Evolutionary conservation across 2,797 vertebrate genomes (phyloP).

Genomic region (Okamejei kenojei): DNA sequence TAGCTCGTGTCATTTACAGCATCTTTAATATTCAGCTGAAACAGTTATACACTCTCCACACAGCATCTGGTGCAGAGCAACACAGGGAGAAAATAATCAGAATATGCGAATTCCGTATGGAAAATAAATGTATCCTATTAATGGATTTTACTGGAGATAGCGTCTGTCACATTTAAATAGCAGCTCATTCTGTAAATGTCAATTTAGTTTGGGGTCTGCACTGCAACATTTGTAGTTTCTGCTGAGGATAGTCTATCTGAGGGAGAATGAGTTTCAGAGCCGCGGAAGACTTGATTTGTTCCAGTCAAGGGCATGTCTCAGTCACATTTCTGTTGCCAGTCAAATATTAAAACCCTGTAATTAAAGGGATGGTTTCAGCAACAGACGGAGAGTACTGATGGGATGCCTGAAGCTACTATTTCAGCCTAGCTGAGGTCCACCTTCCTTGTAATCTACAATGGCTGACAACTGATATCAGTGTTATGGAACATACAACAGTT

Average conservation of each 20-base stretch:
- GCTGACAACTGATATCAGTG: neutral
- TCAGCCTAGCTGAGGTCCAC: neutral
- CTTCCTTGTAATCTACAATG: neutral
- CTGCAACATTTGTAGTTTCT: neutral
- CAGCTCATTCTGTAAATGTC: too few species aligned
- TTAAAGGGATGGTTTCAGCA: neutral
- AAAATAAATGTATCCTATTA: neutral
- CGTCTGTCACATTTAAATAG: neutral
- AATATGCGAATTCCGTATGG: neutral
- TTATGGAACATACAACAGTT: neutral
- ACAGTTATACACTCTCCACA: too few species aligned
- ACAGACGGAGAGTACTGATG: neutral
- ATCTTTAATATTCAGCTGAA: too few species aligned
- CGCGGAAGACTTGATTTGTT: neutral
- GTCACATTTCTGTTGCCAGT: neutral
- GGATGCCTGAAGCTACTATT: neutral
- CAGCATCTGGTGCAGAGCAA: neutral
- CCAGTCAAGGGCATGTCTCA: neutral
- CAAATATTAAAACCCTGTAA: neutral
- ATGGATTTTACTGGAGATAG: neutral
- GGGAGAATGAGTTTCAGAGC: neutral
- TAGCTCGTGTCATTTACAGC: too few species aligned
- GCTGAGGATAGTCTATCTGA: neutral
- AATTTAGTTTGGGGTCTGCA: neutral
- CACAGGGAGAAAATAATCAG: neutral